A percentile compares a stretch with the other conserved stretches of the same genome.
These are phyloP conservation scores for Promerops cafer DNA, from an alignment of 2,113 vertebrate genomes.

Conservation along the genomic window DNA sequence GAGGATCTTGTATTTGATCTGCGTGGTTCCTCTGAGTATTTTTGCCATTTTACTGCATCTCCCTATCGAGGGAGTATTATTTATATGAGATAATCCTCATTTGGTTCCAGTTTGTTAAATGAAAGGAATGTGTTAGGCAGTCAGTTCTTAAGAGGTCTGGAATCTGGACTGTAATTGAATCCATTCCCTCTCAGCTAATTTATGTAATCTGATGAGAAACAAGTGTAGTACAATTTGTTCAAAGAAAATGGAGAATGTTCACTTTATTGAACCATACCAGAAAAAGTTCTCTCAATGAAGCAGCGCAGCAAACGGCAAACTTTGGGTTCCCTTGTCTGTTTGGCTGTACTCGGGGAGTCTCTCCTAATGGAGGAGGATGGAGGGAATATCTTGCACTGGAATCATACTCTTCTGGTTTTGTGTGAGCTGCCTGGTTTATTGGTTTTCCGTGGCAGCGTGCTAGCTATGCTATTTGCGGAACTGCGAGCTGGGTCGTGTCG, in stretches of 20 bases:
- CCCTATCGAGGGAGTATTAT: slow-evolving; percentile 28
- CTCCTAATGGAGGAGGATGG: background rate
- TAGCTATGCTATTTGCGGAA: fast-evolving
- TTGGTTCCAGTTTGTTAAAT: slow-evolving; percentile 55
- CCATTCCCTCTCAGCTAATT: slow-evolving; percentile 44
- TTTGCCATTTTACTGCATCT: slow-evolving; percentile 16
- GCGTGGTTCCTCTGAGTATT: background rate
- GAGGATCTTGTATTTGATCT: slow-evolving; percentile 8
- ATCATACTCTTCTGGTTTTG: fast-evolving
- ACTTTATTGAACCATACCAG: background rate
- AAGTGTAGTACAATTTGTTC: slow-evolving; percentile 43
- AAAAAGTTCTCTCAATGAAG: background rate
- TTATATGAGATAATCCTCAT: slow-evolving; percentile 45
- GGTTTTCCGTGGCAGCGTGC: background rate
- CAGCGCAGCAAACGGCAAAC: background rate
- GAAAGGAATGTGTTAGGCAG: slow-evolving; percentile 53
- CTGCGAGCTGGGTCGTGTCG: fast-evolving
- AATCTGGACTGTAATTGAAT: slow-evolving; percentile 48
- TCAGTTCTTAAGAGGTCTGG: slow-evolving; percentile 14
- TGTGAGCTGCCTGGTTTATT: background rate
- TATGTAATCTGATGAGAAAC: slow-evolving; percentile 46
- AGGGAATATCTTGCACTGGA: no score
- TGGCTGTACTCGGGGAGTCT: fast-evolving
- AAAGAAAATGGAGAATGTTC: background rate
- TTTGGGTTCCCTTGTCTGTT: background rate